Base-by-base conservation (phyloP, 1,140 invertebrate species). In the Pararge aegeria region DNA sequence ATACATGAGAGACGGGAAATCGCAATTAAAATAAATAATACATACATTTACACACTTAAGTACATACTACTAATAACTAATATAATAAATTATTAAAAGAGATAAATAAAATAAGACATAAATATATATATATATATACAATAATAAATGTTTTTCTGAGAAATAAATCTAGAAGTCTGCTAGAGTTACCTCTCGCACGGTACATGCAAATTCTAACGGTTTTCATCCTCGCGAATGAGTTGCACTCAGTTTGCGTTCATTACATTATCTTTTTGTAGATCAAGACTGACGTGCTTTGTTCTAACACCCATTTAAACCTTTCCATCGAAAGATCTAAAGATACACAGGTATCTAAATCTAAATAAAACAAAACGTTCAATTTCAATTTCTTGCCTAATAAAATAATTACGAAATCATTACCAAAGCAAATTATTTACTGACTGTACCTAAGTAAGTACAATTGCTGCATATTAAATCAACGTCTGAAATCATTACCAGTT, bases 401-500 rank as follows among this genome's bases (percentile, higher is more conserved):
- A 18, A 18, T 16, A 42, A 51, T 9, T 58, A 42, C 27, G 50
- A 18, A 51, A 58, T 30, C 57, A 21, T 53, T 46, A 52, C n/a
- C 46, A 42, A 59, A 38, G 57, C 30, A 59, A 57, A 57, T 40
- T 27, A 37, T 21, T 16, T 58, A 42, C 48, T 34, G 30, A 55
- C 13, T 7, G 18, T 12, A 34, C 9, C 30, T 34, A 42, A 13
- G 20, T 18, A 58, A 51, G 50, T 42, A 40, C 15, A 24, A 24
- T 40, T 38, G 42, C 46, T 60, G 42, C 30, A 61, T 49, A 54
- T 61, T 61, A 18, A 59, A 52, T 24, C 30, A 12, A 53, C 34
- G 19, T 15, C 18, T 18, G 38, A 44, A 53, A 60, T 60, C 10
- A 12, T 55, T 20, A 52, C 50, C 20, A 46, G 13, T 46, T 52